Base-by-base conservation (phyloP, 2,797 vertebrate species). In the Aselliscus stoliczkanus region DNA sequence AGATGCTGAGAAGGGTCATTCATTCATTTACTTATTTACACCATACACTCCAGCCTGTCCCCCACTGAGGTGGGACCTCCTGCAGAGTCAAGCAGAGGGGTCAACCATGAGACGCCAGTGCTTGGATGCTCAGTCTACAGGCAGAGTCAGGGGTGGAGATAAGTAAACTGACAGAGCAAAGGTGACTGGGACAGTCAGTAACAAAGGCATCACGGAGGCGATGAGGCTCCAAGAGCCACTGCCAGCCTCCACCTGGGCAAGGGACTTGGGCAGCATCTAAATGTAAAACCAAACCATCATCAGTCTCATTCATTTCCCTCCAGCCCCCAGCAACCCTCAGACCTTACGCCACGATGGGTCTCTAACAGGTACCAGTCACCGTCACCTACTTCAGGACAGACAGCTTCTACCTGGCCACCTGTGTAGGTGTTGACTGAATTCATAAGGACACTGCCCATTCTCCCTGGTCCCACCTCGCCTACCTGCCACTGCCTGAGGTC, bases 1-100 rank as follows among this genome's bases (percentile, higher is more conserved):
- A 85, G 56, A 75, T 72, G 79, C 77, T 18, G 72, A 84, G 92
- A 90, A 77, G 75, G 20, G 42, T 15, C 56, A 58, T 31, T 29
- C 54, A 3, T 37, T 80, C 42, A 31, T 44, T 39, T n/a, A 7
- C 47, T 15, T n/a, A 25, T 7, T 52, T 21, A 52, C 73, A 25
- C 44, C 20, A 14, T 21, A 13, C 5, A 3, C 9, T 4, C 67
- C 56, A 29, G 7, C 44, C 39, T 11, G 8, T 17, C 14, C 14
- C 50, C 14, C 75, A 69, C n/a, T 50, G 31, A 83, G 44, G 58
- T 8, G 58, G 39, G 17, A 25, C 47, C 18, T 23, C 37, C 15
- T 62, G 58, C 65, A 27, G 37, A 31, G 25, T 20, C 54, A 81
- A 50, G 79, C 29, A 34, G 52, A 79, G 18, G 62, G 21, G 50